Evolutionary conservation across 2,888 invertebrate species (phyloP), one percentile per base, ranked within the genome.

Genomic region (Meta bourneti): DNA sequence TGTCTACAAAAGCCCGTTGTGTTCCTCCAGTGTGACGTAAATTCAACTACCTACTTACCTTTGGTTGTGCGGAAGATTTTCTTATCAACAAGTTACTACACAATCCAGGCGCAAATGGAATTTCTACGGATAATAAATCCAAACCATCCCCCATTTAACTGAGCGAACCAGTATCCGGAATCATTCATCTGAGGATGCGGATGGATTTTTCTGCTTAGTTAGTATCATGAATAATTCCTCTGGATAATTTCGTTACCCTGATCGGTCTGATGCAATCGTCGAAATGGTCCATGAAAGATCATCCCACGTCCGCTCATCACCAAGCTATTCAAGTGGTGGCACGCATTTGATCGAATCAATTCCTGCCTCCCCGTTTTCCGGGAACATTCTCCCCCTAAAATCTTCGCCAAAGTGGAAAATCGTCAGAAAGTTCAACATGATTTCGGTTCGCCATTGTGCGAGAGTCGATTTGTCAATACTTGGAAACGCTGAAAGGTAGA

Each of bases 391-490:
- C 13, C 61, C 61, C 13, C 61, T 61, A 13, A 61, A 61, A 61
- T 61, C 61, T 61, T 61, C 13, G 11, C 61, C 61, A n/a, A 6
- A 61, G 61, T 61, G 13, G 61, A 61, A 61, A 61, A 61, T 61
- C 11, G 61, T 13, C 61, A 13, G 61, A 61, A 61, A 61, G 61
- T 61, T 61, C 61, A 61, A 61, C 61, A 61, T 61, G 11, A 13
- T 13, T 6, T 61, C 61, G 13, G 9, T 61, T n/a, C n/a, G n/a
- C n/a, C n/a, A n/a, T 9, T 61, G 61, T 11, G 61, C 9, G 13
- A 61, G 61, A 61, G 61, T 61, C 61, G 61, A 61, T 61, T 61
- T 61, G 61, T 61, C 61, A 61, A 61, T 61, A 61, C 61, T 61
- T 61, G 61, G 13, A 13, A 61, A 61, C 61, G 61, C 61, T 61